These are phyloP conservation scores for Stictocephala bisonia DNA, from an alignment of 2,888 invertebrate species.

Conservation along the genomic window DNA sequence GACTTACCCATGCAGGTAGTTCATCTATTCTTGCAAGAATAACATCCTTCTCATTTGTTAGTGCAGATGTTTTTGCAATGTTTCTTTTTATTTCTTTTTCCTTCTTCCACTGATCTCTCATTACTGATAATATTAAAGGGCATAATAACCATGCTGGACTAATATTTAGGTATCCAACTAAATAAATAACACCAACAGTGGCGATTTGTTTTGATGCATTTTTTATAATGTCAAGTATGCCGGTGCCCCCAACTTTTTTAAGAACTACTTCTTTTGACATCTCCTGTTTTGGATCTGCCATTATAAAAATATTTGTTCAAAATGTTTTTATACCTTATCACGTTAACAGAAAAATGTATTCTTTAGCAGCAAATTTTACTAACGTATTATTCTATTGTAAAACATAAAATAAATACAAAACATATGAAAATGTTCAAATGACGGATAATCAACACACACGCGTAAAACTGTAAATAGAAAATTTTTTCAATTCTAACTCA, in stretches of 20 bases:
- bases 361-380: no score
- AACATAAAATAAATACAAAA: no score
- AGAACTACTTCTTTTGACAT: slow-evolving; percentile 5
- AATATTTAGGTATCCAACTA: slow-evolving; percentile 88
- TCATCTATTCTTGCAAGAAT: slow-evolving; percentile 89
- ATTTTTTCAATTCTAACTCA: no score
- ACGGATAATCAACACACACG: no score
- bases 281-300: slow-evolving; percentile 32
- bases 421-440: no score
- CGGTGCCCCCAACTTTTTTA: slow-evolving; percentile 62
- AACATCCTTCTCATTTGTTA: slow-evolving; percentile 86
- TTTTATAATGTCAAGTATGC: slow-evolving; percentile 72
- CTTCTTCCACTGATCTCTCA: slow-evolving; percentile 82
- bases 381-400: no score
- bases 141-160: slow-evolving; percentile 89
- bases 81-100: slow-evolving; percentile 78
- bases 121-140: slow-evolving; percentile 82
- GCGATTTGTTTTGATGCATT: slow-evolving; percentile 76
- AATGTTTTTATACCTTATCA: background rate
- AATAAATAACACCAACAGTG: slow-evolving; percentile 80
- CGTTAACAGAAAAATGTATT: slow-evolving; percentile 30
- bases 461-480: no score
- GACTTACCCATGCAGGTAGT: slow-evolving; percentile 90
- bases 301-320: background rate
- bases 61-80: slow-evolving; percentile 80